phyloP scores from a whole-genome alignment of 2,888 invertebrate species.

The Steinernema carpocapsae region DNA sequence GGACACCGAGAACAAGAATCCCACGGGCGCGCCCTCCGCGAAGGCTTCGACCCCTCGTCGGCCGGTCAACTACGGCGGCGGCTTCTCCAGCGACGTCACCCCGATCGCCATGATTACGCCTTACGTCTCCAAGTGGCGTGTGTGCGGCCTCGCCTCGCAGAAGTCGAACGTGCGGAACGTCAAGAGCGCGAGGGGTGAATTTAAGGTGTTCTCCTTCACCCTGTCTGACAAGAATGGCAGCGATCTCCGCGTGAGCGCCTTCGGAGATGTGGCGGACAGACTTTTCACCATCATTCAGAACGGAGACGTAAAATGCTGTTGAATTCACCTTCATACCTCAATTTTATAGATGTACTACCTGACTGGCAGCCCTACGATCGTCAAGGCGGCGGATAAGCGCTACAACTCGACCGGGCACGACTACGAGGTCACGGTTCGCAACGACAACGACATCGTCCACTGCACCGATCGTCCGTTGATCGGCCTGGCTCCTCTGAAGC shows the following conservation, averaged over 20 bases:
- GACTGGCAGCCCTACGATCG: conserved; percentile 73
- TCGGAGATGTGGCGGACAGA: conserved; percentile 59
- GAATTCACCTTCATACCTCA: conserved; percentile 10
- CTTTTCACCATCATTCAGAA: conserved; percentile 45
- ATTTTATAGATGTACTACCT: conserved; percentile 81
- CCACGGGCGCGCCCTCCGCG: neutral
- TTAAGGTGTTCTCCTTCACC: conserved; percentile 59
- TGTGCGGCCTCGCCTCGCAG: conserved; percentile 54
- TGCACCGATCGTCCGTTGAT: conserved; percentile 76
- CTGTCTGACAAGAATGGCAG: conserved; percentile 55
- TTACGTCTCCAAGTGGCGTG: conserved; percentile 51
- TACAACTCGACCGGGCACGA: conserved; percentile 85
- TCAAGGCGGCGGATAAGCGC: conserved; percentile 94
- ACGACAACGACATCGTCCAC: conserved; percentile 76
- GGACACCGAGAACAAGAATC: conserved; percentile 8
- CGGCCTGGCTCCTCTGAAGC: conserved; percentile 40
- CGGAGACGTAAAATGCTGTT: conserved; percentile 46
- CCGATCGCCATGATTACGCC: conserved; percentile 51
- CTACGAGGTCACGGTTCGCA: conserved; percentile 88
- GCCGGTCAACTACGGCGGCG: neutral
- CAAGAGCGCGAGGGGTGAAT: conserved; percentile 39
- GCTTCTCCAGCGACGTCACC: conserved; percentile 35
- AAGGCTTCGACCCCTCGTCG: neutral
- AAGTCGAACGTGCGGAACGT: conserved; percentile 50
- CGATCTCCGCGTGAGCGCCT: conserved; percentile 49